Base-by-base conservation (phyloP, 1,140 invertebrate genomes). In the Teleogryllus occipitalis region DNA sequence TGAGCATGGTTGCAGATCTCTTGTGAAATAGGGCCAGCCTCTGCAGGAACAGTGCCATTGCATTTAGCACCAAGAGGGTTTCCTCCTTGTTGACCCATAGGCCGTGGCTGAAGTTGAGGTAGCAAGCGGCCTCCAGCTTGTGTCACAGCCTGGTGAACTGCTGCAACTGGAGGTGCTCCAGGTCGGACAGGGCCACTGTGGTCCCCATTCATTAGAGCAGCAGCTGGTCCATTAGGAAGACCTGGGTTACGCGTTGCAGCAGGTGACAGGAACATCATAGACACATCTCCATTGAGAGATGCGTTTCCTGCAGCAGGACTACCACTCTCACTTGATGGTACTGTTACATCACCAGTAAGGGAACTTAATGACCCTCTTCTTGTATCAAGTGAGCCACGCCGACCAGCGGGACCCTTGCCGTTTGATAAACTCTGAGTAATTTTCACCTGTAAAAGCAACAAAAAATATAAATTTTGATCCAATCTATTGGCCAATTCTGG, bases 1-100 rank as follows among this genome's bases (percentile, higher is more conserved):
- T 88, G 85, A 3, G 87, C 85, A 80, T 88, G 85, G n/a, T 87
- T 85, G 80, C 87, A 85, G 3, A 89, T 82, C n/a, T 85, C 84
- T 6, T 86, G 83, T 47, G 87, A 87, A 6, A 88, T 78, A 18
- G 88, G 88, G 0, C 88, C 88, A 22, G 88, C 87, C 47, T 87
- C 87, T 8, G 87, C 83, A 49, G 87, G 86, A 7, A 84, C n/a
- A 21, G 47, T 10, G 2, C 46, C 46, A 48, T 65, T 65, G 76
- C 46, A 54, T 48, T 47, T 84, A 1, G 84, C 81, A 73, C 84
- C 82, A 3, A 80, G 80, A 5, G 83, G 47, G 22, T 39, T 39
- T 10, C 54, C 18, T 65, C 10, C 54, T 65, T 2, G 54, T 18
- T 65, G 76, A 49, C 46, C 79, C n/a, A 79, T 80, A 27, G 82